Conservation (phyloP, 2,113 vertebrate species). For the Blennius ocellaris region DNA sequence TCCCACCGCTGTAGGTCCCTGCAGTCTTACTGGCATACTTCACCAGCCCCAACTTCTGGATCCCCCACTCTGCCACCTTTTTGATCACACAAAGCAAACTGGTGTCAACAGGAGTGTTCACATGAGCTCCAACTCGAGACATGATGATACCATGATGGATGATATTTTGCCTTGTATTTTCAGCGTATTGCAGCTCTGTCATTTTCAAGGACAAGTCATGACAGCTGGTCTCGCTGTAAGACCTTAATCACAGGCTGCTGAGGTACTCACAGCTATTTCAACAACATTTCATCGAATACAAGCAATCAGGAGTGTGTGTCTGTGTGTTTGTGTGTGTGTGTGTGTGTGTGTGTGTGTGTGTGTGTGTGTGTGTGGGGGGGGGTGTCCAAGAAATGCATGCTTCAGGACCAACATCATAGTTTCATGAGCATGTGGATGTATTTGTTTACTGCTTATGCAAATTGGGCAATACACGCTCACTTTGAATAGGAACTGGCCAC, state of each 20-base stretch:
- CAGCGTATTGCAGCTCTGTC: conserved; percentile 37
- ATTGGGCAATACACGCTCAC: neutral
- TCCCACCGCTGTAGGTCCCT: conserved; percentile 95
- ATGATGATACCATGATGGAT: conserved; percentile 31
- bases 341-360: too few species aligned
- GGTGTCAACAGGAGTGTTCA: conserved; percentile 16
- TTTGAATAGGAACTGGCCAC: conserved; percentile 3
- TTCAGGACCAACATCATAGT: neutral
- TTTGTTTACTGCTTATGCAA: conserved; percentile 27
- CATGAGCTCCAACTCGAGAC: conserved; percentile 1
- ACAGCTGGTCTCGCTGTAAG: conserved; percentile 55
- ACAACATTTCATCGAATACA: conserved; percentile 33
- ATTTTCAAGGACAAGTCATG: conserved; percentile 51
- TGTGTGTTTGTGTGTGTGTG: too few species aligned
- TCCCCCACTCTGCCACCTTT: conserved; percentile 96
- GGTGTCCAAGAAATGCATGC: neutral
- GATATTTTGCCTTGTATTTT: conserved; percentile 30
- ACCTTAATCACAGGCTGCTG: conserved; percentile 49
- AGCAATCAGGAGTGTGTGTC: neutral
- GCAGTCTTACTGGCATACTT: conserved; percentile 93
- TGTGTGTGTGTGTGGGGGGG: neutral
- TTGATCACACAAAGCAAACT: conserved; percentile 24
- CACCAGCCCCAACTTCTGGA: conserved; percentile 93
- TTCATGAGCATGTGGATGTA: neutral
- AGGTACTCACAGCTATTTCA: conserved; percentile 28